Base-by-base conservation (phyloP, 1,140 invertebrate species). In the Atta cephalotes region DNA sequence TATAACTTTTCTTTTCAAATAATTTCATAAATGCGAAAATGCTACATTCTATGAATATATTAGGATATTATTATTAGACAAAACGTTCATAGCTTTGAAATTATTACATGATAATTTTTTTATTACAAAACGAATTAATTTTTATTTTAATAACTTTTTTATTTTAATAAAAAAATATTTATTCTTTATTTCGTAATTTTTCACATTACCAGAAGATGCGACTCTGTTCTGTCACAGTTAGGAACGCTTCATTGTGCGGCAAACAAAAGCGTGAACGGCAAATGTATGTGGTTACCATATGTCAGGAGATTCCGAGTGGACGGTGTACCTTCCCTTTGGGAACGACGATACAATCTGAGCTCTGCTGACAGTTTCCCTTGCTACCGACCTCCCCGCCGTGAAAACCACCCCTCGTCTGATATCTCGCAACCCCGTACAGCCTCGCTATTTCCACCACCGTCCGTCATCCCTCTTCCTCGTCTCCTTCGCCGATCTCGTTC, bases 271-370 rank as follows among this genome's bases (percentile, higher is more conserved):
- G 74, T 79, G 85, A 72, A 74, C 80, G 87, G 84, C 89, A 77
- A 86, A 70, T 35, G 51, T 53, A 62, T 53, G 65, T 63, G 85
- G 89, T 91, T 90, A 91, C 89, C 68, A 71, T 80, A 88, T 89
- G 88, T 88, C 63, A 68, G 66, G 49, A 87, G 82, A 60, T 88
- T 91, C 86, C 89, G 76, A 92, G 82, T 91, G 91, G 90, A 90
- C 90, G 89, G 65, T 89, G 79, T 89, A 90, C 86, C 78, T 89
- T 76, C 84, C 90, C 92, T 90, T 72, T 87, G 88, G 90, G 92
- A 92, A 76, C 45, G 78, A 76, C 92, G 91, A 92, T 92, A 92
- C 92, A 90, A 92, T 92, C 91, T 86, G 86, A 92, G 91, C 86
- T 91, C 81, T 77, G 87, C 88, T 91, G 91, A 92, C 91, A 92